Conservation (phyloP, 2,797 vertebrate genomes). For the Acrocephalus scirpaceus region DNA sequence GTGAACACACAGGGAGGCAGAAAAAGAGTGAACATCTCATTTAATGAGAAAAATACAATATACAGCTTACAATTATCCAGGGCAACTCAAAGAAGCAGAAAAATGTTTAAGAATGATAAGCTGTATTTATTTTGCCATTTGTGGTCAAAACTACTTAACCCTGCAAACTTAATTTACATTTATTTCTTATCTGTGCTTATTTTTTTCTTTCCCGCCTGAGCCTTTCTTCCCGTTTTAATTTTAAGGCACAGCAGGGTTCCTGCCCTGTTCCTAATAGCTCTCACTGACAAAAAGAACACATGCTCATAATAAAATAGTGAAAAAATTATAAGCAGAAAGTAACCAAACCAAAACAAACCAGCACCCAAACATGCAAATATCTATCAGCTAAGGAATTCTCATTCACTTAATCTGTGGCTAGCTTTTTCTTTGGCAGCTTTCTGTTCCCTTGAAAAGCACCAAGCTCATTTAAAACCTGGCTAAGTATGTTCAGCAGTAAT, state of each 20-base stretch:
- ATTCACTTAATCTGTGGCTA: background rate
- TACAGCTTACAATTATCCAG: background rate
- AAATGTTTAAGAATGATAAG: background rate
- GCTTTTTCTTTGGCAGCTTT: background rate
- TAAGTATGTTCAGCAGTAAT: background rate
- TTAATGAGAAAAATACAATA: background rate
- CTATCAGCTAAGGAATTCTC: background rate
- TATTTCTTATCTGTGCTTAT: conserved; percentile 18
- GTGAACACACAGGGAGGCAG: background rate
- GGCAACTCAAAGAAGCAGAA: background rate
- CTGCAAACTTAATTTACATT: conserved; percentile 29
- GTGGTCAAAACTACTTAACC: conserved; percentile 29
- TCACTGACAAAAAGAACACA: conserved; percentile 40
- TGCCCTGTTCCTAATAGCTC: conserved; percentile 41
- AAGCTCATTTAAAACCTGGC: background rate
- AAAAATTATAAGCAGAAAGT: conserved; percentile 26
- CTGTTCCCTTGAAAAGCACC: background rate
- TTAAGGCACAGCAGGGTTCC: conserved; percentile 58
- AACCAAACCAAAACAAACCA: conserved; percentile 19
- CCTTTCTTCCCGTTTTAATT: conserved; percentile 22
- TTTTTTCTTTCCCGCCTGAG: background rate
- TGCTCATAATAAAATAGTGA: background rate
- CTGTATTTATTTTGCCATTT: conserved; percentile 10
- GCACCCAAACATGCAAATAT: background rate
- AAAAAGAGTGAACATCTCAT: background rate